Conservation (phyloP, 2,888 invertebrate genomes). For the Drosophila neoperkinsi region DNA sequence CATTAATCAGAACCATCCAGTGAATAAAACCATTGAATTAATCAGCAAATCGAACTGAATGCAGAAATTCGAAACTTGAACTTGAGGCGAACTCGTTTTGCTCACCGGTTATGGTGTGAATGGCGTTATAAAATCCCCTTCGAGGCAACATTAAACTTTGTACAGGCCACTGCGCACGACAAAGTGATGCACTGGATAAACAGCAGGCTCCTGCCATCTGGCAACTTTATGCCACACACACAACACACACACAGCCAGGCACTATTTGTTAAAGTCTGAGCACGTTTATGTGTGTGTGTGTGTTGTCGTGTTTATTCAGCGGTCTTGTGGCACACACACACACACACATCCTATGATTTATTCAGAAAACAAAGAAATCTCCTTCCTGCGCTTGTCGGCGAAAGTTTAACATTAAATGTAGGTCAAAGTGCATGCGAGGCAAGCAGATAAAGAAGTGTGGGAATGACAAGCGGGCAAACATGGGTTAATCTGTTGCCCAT, state of each 20-base stretch:
- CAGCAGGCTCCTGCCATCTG: conserved; percentile 44
- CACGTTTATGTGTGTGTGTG: conserved; percentile 20
- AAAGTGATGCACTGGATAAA: conserved; percentile 57
- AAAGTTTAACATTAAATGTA: conserved; percentile 39
- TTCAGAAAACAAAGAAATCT: conserved; percentile 62
- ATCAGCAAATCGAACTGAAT: conserved; percentile 12
- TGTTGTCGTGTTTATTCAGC: conserved; percentile 55
- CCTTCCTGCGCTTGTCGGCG: not conserved
- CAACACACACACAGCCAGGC: not conserved
- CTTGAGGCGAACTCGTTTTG: not conserved
- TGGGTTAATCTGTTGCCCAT: conserved; percentile 23
- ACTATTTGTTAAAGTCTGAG: conserved; percentile 29
- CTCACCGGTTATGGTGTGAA: not conserved
- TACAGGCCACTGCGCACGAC: conserved; percentile 45
- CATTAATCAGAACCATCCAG: not conserved
- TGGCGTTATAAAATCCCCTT: not conserved
- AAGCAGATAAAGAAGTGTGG: conserved; percentile 3
- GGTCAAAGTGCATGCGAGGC: conserved; percentile 47
- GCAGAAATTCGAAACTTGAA: conserved; percentile 7
- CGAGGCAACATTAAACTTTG: conserved; percentile 20
- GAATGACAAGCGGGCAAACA: conserved; percentile 6
- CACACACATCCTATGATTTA: conserved; percentile 72
- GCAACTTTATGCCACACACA: conserved; percentile 22
- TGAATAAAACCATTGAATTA: conserved; percentile 1
- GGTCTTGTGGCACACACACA: conserved; percentile 61